phyloP scores from a whole-genome alignment of 2,797 vertebrate species.

The Tympanoctomys barrerae region DNA sequence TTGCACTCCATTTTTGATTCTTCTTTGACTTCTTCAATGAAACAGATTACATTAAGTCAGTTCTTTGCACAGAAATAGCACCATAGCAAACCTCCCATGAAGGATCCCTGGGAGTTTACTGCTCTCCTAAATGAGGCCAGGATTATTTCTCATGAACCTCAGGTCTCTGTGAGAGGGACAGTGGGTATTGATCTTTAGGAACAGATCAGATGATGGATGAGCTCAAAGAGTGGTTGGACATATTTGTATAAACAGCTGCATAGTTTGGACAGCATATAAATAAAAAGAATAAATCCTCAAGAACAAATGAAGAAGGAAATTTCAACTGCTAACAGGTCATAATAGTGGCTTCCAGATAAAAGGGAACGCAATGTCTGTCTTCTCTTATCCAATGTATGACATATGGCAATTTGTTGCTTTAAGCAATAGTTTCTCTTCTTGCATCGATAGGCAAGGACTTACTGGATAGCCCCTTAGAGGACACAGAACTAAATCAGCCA shows the following conservation, averaged over 20 bases:
- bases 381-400: background rate
- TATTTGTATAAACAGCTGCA: background rate
- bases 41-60: background rate
- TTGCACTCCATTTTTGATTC: background rate
- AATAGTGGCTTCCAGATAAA: background rate
- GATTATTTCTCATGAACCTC: background rate
- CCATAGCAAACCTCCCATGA: background rate
- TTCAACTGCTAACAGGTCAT: background rate
- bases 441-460: background rate
- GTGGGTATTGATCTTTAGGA: background rate
- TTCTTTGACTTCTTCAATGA: background rate
- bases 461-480: background rate
- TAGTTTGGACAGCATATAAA: background rate
- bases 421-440: background rate
- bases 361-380: background rate
- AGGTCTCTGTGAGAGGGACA: background rate
- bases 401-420: background rate
- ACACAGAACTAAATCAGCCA: background rate
- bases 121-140: background rate
- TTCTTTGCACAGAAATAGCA: background rate
- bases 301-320: background rate
- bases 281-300: background rate
- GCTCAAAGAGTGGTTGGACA: background rate
- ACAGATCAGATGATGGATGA: background rate
- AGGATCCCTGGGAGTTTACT: background rate